A percentile compares a stretch with the other conserved stretches of the same genome.
Conservation (phyloP, 2,113 vertebrate genomes). For the Synchiropus splendidus region DNA sequence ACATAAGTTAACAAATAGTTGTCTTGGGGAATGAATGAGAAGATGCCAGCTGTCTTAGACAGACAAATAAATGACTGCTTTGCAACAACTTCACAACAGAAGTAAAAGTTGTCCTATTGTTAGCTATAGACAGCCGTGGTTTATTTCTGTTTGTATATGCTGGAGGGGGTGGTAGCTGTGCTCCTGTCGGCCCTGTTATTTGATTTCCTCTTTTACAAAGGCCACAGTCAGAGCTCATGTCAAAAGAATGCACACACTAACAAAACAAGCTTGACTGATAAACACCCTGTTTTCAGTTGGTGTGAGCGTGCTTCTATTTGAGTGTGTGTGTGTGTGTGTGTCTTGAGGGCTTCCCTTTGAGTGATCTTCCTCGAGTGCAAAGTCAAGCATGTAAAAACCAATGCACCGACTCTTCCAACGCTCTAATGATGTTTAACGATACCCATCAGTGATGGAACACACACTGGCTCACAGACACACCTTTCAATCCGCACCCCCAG, state of each 20-base stretch:
- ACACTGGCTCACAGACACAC: constrained; percentile 18
- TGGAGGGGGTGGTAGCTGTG: constrained; percentile 52
- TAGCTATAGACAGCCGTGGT: constrained; percentile 52
- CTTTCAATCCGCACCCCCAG: constrained; percentile 40
- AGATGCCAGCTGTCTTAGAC: constrained; percentile 29
- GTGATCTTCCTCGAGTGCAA: constrained; percentile 58
- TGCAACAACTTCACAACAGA: constrained; percentile 56
- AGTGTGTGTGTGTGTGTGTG: constrained; percentile 18
- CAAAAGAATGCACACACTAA: constrained; percentile 60
- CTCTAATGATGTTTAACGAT: constrained; percentile 65
- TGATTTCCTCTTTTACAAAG: constrained; percentile 64
- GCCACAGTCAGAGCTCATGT: constrained; percentile 60
- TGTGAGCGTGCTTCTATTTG: constrained; percentile 25
- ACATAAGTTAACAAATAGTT: constrained; percentile 51
- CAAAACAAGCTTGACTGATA: constrained; percentile 62
- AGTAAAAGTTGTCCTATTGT: constrained; percentile 66
- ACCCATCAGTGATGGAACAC: constrained; percentile 47
- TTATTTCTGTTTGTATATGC: constrained; percentile 63
- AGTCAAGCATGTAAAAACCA: constrained; percentile 31
- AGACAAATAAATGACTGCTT: constrained; percentile 48
- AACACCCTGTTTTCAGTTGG: constrained; percentile 42
- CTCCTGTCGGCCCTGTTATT: constrained; percentile 59
- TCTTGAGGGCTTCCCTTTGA: constrained; percentile 51
- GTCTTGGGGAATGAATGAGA: constrained; percentile 47
- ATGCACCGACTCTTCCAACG: constrained; percentile 53